phyloP scores from a whole-genome alignment of 2,888 invertebrate genomes.

The Microplitis deprimator region DNA sequence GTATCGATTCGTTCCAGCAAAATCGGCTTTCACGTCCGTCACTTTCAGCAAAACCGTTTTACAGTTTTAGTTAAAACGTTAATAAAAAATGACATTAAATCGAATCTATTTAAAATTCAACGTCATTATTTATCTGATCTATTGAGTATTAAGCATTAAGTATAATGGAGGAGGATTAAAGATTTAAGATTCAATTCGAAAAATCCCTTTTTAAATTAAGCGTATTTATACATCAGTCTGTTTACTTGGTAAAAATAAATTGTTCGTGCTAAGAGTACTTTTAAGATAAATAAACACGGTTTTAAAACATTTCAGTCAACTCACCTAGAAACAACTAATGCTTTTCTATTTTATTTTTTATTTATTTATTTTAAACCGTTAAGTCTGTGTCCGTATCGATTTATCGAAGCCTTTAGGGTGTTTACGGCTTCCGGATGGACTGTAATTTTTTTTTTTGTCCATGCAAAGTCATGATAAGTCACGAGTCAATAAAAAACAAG shows the following conservation, averaged over 20 bases:
- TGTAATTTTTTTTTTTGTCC: not conserved
- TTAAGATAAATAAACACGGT: not conserved
- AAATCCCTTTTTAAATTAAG: not conserved
- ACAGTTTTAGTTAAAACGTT: not conserved
- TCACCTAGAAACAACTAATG: not conserved
- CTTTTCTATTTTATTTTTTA: not conserved
- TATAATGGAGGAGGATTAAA: too few species aligned
- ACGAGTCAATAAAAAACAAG: not conserved
- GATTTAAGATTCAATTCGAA: too few species aligned
- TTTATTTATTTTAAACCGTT: not conserved
- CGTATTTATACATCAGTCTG: not conserved
- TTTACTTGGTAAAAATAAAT: not conserved
- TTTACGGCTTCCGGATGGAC: constrained; percentile 30
- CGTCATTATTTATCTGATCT: not conserved
- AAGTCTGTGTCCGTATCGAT: constrained; percentile 39
- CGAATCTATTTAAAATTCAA: not conserved
- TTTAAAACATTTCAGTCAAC: not conserved
- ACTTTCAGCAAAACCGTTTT: not conserved
- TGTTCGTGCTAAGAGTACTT: not conserved
- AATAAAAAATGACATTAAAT: not conserved
- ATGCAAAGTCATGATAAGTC: not conserved
- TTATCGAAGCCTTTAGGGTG: constrained; percentile 38
- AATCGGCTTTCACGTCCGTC: not conserved
- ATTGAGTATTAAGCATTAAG: too few species aligned
- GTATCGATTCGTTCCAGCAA: not conserved